A percentile compares a stretch with the other conserved stretches of the same genome.
phyloP scores from a whole-genome alignment of 1,140 invertebrate species.

The Philotrypesis tridentata region DNA sequence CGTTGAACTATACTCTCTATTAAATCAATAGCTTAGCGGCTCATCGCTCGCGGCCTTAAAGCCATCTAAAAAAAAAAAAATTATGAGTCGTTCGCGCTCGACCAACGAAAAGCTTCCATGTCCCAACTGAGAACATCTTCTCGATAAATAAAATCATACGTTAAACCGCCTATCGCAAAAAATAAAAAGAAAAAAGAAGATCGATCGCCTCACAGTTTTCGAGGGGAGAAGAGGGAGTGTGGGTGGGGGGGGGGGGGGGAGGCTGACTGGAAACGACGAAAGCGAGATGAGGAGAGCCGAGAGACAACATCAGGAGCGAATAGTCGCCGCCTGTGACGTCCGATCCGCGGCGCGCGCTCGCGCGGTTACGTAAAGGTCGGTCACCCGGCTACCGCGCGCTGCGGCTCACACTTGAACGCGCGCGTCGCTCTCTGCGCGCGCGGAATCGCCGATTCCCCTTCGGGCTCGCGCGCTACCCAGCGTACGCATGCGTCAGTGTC shows the following conservation, averaged over 20 bases:
- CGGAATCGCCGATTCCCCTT: neutral
- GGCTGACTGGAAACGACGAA: constrained; percentile 28
- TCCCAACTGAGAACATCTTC: too few relatives aligned
- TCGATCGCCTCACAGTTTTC: constrained; percentile 45
- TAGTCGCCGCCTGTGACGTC: constrained; percentile 53
- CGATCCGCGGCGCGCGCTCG: constrained; percentile 66
- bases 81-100: too few relatives aligned
- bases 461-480: constrained; percentile 2
- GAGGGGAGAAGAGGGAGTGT: too few relatives aligned
- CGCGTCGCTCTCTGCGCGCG: too few relatives aligned
- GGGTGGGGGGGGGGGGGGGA: too few relatives aligned
- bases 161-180: neutral
- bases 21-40: neutral
- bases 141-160: too few relatives aligned
- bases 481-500: constrained; percentile 21
- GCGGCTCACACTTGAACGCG: constrained; percentile 37
- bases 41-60: neutral
- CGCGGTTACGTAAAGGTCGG: constrained; percentile 73
- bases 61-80: neutral
- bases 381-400: constrained; percentile 67
- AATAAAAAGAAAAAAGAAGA: constrained; percentile 42
- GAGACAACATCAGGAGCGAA: constrained; percentile 47
- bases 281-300: constrained; percentile 47
- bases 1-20: neutral
- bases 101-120: too few relatives aligned